These are phyloP conservation scores for Anarsia innoxiella DNA, from an alignment of 2,888 invertebrate species.

Conservation along the genomic window DNA sequence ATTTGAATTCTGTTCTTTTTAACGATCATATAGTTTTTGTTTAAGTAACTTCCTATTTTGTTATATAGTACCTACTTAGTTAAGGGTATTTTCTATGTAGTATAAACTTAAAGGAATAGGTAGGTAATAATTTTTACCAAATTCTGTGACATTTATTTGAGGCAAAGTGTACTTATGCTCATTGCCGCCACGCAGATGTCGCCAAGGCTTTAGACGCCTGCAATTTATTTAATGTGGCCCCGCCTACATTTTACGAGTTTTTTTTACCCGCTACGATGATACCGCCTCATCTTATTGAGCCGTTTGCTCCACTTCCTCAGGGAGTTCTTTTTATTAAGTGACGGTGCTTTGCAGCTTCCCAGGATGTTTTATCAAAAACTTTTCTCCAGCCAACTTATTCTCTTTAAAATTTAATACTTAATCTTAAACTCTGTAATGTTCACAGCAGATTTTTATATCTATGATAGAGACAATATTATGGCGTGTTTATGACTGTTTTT, in stretches of 20 bases:
- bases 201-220: conserved; percentile 48
- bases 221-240: conserved; percentile 66
- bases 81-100: too few relatives aligned
- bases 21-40: too few relatives aligned
- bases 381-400: conserved; percentile 34
- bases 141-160: too few relatives aligned
- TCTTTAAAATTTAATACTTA: not conserved
- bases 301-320: conserved; percentile 13
- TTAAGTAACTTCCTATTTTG: too few relatives aligned
- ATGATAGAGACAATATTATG: too few relatives aligned
- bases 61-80: too few relatives aligned
- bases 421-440: not conserved
- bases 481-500: too few relatives aligned
- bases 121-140: too few relatives aligned
- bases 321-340: conserved; percentile 16
- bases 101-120: too few relatives aligned
- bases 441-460: too few relatives aligned
- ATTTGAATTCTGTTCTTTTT: too few relatives aligned
- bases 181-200: conserved; percentile 40
- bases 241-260: conserved; percentile 59
- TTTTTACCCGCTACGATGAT: conserved; percentile 57
- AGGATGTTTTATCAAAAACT: conserved; percentile 42
- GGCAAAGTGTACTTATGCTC: not conserved
- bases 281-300: conserved; percentile 40
- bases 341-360: conserved; percentile 53